Evolutionary conservation across 2,888 invertebrate genomes (phyloP).

Genomic region (Ectemnius continuus): DNA sequence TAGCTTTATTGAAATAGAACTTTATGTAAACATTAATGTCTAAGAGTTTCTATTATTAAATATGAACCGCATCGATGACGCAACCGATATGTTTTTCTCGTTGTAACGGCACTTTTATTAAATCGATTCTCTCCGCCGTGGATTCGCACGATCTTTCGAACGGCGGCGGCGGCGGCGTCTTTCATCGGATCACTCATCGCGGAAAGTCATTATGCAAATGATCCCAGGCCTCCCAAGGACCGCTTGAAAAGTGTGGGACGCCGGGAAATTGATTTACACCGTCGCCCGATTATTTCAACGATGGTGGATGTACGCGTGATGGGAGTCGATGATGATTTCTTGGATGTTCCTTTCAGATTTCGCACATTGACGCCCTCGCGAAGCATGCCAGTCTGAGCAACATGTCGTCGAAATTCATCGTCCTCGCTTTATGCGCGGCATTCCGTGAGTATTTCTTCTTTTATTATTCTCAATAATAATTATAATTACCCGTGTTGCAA

Average conservation of each 20-base stretch:
- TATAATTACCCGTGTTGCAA: no score
- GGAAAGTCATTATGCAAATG: constrained; percentile 25
- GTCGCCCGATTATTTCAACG: background rate
- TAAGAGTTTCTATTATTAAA: no score
- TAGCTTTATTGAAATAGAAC: no score
- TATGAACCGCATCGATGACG: no score
- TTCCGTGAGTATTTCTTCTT: constrained; percentile 60
- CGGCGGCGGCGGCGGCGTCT: background rate
- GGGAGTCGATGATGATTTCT: constrained; percentile 19
- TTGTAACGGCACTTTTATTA: no score
- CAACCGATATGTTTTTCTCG: no score
- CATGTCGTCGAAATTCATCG: constrained; percentile 71
- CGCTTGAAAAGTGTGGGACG: background rate
- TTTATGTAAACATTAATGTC: no score
- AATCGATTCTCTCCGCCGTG: no score
- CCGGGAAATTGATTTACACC: constrained; percentile 18
- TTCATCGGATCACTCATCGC: constrained; percentile 24
- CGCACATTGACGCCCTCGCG: constrained; percentile 52
- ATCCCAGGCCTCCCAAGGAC: constrained; percentile 1
- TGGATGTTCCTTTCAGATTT: constrained; percentile 27
- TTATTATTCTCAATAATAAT: no score
- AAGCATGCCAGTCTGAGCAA: constrained; percentile 70
- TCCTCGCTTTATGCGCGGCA: constrained; percentile 64
- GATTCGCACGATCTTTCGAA: no score
- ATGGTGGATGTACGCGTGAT: no score